Evolutionary conservation across 2,797 vertebrate genomes (phyloP).

Genomic region (Brotula barbata): DNA sequence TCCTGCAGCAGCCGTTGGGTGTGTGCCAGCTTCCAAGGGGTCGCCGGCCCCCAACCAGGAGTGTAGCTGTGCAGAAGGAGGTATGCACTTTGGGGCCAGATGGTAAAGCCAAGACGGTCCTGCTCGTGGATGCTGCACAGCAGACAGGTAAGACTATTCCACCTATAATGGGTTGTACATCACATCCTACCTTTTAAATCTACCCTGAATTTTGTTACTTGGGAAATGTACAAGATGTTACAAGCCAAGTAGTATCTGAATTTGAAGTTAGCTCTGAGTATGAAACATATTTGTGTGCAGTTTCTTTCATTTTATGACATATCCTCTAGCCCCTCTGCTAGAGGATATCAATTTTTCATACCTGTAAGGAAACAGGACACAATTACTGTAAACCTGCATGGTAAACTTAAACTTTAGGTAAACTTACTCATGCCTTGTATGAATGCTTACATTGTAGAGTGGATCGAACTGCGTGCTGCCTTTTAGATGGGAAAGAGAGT

Average conservation of each 20-base stretch:
- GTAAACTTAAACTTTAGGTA: too few species aligned
- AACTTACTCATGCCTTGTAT: too few species aligned
- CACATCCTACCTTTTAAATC: neutral
- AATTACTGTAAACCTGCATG: too few species aligned
- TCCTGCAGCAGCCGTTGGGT: slow-evolving; percentile 62
- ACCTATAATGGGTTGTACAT: neutral
- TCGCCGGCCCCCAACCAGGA: slow-evolving; percentile 90
- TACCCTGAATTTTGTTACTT: neutral
- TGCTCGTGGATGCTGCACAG: slow-evolving; percentile 92
- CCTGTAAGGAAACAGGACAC: slow-evolving; percentile 22
- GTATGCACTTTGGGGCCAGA: slow-evolving; percentile 90
- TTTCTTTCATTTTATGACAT: neutral
- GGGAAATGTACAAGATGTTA: neutral
- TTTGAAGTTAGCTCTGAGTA: neutral
- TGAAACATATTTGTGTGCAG: neutral
- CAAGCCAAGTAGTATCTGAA: neutral
- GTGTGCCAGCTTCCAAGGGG: slow-evolving; percentile 83
- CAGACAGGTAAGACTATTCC: slow-evolving; percentile 63
- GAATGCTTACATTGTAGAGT: too few species aligned
- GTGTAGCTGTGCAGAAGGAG: slow-evolving; percentile 93
- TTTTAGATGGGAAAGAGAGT: too few species aligned
- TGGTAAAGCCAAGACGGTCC: slow-evolving; percentile 88
- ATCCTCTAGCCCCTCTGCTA: slow-evolving; percentile 10
- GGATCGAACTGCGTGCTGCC: too few species aligned
- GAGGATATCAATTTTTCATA: slow-evolving; percentile 5